Base-by-base conservation (phyloP, 1,140 invertebrate species). In the Aleiodes sp. region DNA sequence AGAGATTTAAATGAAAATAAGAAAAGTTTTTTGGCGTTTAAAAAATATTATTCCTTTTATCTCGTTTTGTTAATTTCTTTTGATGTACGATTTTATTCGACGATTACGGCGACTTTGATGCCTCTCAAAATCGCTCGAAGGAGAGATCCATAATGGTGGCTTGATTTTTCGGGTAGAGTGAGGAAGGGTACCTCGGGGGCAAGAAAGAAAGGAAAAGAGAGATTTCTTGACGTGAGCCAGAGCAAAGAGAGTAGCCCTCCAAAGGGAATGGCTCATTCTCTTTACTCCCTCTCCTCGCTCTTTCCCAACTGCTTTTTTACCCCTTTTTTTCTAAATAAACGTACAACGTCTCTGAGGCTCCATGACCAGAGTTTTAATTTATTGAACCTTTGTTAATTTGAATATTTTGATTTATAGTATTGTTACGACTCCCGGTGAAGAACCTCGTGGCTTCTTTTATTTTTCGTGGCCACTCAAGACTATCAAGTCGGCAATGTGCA, bases 391-490 rank as follows among this genome's bases (percentile, higher is more conserved):
- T 73, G 71, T 73, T 73, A 75, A 75, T 75, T 75, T 75, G 74
- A 73, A 75, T 75, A 75, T 73, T 73, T 72, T 75, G 73, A 75
- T 75, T 75, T 75, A 75, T 75, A 69, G 73, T 72, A 75, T 75
- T 75, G 73, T 75, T 75, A 75, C 70, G 70, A 72, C 73, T 72
- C 56, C 61, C 68, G 65, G 71, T 63, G 63, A 62, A 65, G 43
- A 65, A 35, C 65, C 46, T 64, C 41, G 63, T 31, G 16, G 56
- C 33, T 46, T 43, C n/a, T 14, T 28, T 46, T 43, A n/a, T 61
- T 63, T 35, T 3, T 4, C 21, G n/a, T 59, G 28, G 7, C 12
- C 56, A 59, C 24, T 24, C 29, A 12, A 29, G 28, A 59, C 28
- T 59, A 59, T 59, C 56, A 59, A 24, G 56, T 59, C 56, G 56